Percentiles rank a stretch among this genome's conserved stretches.
phyloP scores from a whole-genome alignment of 2,113 vertebrate genomes.

The Dinomys branickii region DNA sequence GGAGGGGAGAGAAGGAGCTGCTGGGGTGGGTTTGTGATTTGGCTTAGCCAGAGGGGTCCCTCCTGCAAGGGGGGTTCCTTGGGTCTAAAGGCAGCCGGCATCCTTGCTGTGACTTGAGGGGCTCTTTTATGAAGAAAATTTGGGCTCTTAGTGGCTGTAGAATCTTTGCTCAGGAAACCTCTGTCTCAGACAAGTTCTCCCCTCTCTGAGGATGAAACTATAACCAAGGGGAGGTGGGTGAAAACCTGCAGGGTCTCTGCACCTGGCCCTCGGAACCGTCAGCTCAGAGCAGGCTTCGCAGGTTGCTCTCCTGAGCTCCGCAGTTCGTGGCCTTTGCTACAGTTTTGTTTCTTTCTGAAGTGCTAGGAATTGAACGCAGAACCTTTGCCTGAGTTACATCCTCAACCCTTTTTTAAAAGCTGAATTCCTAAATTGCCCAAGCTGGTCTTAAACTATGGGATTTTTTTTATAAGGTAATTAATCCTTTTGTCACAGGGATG shows the following conservation, averaged over 20 bases:
- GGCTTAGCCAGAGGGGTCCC: not conserved
- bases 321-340: not conserved
- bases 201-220: not conserved
- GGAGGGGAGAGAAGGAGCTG: not conserved
- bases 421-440: not conserved
- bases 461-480: not conserved
- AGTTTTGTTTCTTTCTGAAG: not conserved
- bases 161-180: not conserved
- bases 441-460: not conserved
- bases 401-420: not conserved
- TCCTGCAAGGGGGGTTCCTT: not conserved
- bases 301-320: not conserved
- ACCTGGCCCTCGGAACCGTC: not conserved
- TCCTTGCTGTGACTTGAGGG: not conserved
- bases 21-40: not conserved
- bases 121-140: not conserved
- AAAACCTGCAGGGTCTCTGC: not conserved
- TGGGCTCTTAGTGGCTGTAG: not conserved
- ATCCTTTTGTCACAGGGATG: not conserved
- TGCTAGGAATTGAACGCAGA: not conserved
- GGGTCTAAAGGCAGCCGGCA: not conserved
- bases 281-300: not conserved
- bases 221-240: not conserved
- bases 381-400: not conserved
- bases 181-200: not conserved